A percentile compares a stretch with the other conserved stretches of the same genome.
Conservation (phyloP, 2,888 invertebrate species). For the Odontothrips loti region DNA sequence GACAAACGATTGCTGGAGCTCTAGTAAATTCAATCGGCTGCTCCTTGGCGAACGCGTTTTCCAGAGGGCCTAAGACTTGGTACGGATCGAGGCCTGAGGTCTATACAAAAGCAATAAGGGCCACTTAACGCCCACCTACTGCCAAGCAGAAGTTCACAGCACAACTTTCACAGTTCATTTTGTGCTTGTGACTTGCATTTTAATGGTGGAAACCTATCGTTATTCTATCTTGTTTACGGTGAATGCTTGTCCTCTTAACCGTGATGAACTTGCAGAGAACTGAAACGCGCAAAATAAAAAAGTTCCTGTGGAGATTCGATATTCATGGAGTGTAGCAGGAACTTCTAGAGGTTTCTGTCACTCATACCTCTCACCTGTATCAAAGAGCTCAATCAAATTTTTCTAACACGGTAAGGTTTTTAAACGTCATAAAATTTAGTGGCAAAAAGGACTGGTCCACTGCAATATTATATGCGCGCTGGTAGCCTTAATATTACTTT, state of each 20-base stretch:
- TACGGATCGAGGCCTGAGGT: not conserved
- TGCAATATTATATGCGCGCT: not conserved
- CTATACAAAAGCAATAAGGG: not conserved
- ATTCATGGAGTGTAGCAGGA: too few species aligned
- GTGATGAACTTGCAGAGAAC: not conserved
- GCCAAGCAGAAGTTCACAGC: slow-evolving; percentile 17
- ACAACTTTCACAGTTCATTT: not conserved
- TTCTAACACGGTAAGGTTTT: too few species aligned
- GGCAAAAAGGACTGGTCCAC: too few species aligned
- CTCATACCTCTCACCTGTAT: too few species aligned
- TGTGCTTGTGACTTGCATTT: not conserved
- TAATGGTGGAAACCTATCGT: not conserved
- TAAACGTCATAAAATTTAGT: too few species aligned
- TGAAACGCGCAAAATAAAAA: not conserved
- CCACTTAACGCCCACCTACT: not conserved
- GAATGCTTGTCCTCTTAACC: slow-evolving; percentile 2
- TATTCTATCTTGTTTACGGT: slow-evolving; percentile 7
- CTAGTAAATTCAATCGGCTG: not conserved
- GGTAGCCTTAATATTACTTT: too few species aligned
- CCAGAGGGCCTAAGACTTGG: slow-evolving; percentile 12
- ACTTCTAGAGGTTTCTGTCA: too few species aligned
- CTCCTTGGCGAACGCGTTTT: not conserved
- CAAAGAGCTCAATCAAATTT: too few species aligned
- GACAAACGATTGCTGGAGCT: not conserved
- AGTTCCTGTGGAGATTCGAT: too few species aligned